Evolutionary conservation across 2,113 vertebrate genomes (phyloP), one percentile per base, ranked within the genome.

Genomic region (Barbus barbus): DNA sequence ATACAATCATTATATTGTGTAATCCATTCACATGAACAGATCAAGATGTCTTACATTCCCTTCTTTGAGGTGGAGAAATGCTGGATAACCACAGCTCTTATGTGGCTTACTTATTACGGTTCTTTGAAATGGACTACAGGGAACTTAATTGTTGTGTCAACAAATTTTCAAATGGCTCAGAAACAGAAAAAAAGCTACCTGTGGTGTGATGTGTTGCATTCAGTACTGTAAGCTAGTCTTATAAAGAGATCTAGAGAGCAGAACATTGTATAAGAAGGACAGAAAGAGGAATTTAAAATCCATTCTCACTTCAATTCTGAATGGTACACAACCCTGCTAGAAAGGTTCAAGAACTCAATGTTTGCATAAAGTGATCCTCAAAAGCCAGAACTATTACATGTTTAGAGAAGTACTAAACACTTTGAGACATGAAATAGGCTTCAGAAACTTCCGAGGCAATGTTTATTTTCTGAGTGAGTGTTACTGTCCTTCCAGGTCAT

Each of bases 1-100:
- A 28, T 33, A 46, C 20, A 20, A 51, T 76, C 22, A 85, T 84
- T 87, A 84, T 83, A 84, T 63, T 87, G 88, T 87, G 86, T 89
- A 83, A 87, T 87, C 85, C 84, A 75, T 86, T 76, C 86, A 86
- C 77, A 87, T 88, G 89, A 92, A 92, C 90, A 89, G 86, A 89
- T 92, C 90, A 91, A 93, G 90, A 93, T 94, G 91, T 86, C 28
- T 85, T 89, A 82, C 77, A 74, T 82, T 83, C 75, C 86, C 79
- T 78, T 86, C 63, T 91, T 87, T 89, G 73, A 92, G 88, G 90
- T 88, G 89, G 90, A 79, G 46, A 60, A 84, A 33, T 36, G 28
- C 36, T 18, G 90, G 91, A 91, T 91, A 91, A 90, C 90, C 90
- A 58, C 91, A 79, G 81, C 86, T 87, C 86, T 91, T 90, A 88